Base-by-base conservation (phyloP, 2,113 vertebrate species). In the Strigops habroptila region DNA sequence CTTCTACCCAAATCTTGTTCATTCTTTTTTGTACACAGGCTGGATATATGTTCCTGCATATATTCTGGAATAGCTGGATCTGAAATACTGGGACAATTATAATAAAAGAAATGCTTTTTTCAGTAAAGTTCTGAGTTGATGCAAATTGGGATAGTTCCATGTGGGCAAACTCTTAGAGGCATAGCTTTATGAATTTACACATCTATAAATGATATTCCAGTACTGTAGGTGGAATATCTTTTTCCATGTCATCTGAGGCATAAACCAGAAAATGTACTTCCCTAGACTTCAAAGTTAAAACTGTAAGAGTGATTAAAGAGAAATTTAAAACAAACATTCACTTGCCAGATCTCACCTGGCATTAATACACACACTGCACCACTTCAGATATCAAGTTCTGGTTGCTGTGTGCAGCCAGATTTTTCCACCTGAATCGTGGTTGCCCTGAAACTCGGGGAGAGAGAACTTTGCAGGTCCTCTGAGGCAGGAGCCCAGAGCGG, bases 281-380 rank as follows among this genome's bases (percentile, higher is more conserved):
- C 75, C 74, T 85, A 39, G 70, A 91, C 95, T 96, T 97, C 96
- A 97, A 95, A 96, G 92, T 55, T 7, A 12, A 82, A 96, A 91
- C 81, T 85, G 81, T 93, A 95, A 92, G 88, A 89, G 70, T 89
- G 91, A 95, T 97, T 96, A 96, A 96, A 97, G 93, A 85, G 91
- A 95, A 95, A 94, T 94, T 90, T 95, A 94, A 95, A 96, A 52
- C 68, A 94, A 97, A 91, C 79, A 68, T 70, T 82, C 31, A 5
- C 82, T 83, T 95, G 93, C 92, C 92, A 87, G 93, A 87, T 97
- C 83, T 96, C 92, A 96, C 94, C 92, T 96, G 96, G 94, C 93
- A 91, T 79, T 90, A 83, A 96, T 52, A 84, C 91, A 90, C 76
- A 88, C 6, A 3, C 92, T 67, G 14, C 74, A 91, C 81, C 92